These are phyloP conservation scores for Porites lutea DNA, from an alignment of 64 coral and sea anemone species.

Conservation along the genomic window DNA sequence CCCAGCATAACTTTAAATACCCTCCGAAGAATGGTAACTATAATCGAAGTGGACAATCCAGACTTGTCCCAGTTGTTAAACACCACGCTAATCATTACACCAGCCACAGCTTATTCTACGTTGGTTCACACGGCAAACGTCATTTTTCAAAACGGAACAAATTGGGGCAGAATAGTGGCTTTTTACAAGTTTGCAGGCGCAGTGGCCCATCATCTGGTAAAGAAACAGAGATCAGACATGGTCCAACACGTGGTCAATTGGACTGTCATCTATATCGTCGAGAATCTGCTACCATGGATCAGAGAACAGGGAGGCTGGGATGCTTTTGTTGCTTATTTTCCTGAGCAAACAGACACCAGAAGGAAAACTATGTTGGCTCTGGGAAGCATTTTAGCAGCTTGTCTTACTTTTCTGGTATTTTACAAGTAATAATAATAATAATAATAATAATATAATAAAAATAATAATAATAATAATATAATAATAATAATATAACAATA, in stretches of 20 bases:
- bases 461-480: too few species aligned
- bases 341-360: slow-evolving; percentile 39
- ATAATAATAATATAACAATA: too few species aligned
- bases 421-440: slow-evolving; percentile 45
- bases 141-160: slow-evolving; percentile 92
- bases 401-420: slow-evolving; percentile 60
- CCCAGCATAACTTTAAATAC: slow-evolving; percentile 66
- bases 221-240: slow-evolving; percentile 88
- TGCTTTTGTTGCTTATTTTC: slow-evolving; percentile 67
- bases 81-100: slow-evolving; percentile 81
- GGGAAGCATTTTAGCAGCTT: slow-evolving; percentile 69
- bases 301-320: slow-evolving; percentile 94
- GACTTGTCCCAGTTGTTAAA: slow-evolving; percentile 94
- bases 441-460: neutral
- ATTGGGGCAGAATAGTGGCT: slow-evolving; percentile 98
- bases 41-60: slow-evolving; percentile 91
- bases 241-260: slow-evolving; percentile 75
- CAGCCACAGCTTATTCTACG: slow-evolving; percentile 73
- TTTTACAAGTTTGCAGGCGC: slow-evolving; percentile 94
- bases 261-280: slow-evolving; percentile 77
- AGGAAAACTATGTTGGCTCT: slow-evolving; percentile 69
- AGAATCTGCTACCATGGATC: slow-evolving; percentile 87
- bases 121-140: slow-evolving; percentile 88
- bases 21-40: slow-evolving; percentile 83
- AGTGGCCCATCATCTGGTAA: slow-evolving; percentile 94